Evolutionary conservation across 1,140 invertebrate genomes (phyloP).

Genomic region (Meloidogyne floridensis): DNA sequence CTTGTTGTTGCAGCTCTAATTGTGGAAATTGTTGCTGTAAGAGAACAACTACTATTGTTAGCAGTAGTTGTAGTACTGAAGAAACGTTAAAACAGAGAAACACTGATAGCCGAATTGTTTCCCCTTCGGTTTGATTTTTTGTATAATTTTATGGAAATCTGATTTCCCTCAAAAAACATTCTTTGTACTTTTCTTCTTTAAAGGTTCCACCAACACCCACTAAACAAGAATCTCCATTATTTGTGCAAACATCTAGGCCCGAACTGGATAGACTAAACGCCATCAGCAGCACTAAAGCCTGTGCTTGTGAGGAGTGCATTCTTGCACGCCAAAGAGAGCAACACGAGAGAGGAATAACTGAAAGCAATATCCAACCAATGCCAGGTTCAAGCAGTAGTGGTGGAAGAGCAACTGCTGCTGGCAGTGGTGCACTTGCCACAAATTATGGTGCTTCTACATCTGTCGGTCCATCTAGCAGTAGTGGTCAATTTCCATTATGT

Average conservation of each 20-base stretch:
- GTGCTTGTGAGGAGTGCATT: slow-evolving; percentile 22
- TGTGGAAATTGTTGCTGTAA: not conserved
- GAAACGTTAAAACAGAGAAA: not conserved
- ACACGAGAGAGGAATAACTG: slow-evolving; percentile 3
- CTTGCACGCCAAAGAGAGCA: slow-evolving; percentile 16
- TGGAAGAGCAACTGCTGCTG: not conserved
- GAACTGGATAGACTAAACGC: slow-evolving; percentile 28
- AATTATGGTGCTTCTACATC: slow-evolving; percentile 25
- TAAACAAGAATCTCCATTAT: not conserved
- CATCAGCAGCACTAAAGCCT: slow-evolving; percentile 1
- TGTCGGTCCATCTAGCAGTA: slow-evolving; percentile 15
- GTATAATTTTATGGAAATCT: not conserved
- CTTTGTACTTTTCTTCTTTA: not conserved
- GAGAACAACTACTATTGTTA: not conserved
- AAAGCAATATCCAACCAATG: not conserved
- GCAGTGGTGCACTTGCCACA: not conserved
- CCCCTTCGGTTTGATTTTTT: not conserved
- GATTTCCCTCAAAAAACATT: too few species aligned
- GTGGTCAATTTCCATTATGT: slow-evolving; percentile 12
- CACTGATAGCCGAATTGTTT: slow-evolving; percentile 3
- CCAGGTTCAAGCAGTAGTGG: not conserved
- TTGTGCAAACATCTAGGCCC: not conserved
- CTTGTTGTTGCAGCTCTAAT: not conserved
- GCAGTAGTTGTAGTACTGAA: slow-evolving; percentile 3
- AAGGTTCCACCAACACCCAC: not conserved